Evolutionary conservation across 2,888 invertebrate species (phyloP).

Genomic region (Schizaphis graminum): DNA sequence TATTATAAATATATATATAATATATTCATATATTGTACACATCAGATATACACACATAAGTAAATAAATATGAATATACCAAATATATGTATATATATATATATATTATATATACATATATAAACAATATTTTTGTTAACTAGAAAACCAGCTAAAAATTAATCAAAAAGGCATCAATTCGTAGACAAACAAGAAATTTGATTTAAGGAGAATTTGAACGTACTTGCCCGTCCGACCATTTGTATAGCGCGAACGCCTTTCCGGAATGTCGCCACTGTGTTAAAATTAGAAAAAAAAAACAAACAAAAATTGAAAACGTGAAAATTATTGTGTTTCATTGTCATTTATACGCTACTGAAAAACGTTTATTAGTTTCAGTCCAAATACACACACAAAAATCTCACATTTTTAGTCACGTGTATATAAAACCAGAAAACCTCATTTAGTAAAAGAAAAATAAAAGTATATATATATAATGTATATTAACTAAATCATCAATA

Average conservation of each 20-base stretch:
- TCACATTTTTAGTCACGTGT: background rate
- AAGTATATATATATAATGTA: background rate
- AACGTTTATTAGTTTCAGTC: conserved; percentile 36
- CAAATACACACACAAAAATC: conserved; percentile 39
- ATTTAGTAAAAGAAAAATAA: background rate
- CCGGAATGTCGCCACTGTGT: conserved; percentile 98
- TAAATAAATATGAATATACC: conserved; percentile 6
- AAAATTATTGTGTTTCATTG: conserved; percentile 57
- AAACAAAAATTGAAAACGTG: conserved; percentile 62
- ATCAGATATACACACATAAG: background rate
- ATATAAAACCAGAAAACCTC: background rate
- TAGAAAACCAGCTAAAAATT: conserved; percentile 65
- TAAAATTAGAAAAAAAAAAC: conserved; percentile 64
- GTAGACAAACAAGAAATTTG: conserved; percentile 65
- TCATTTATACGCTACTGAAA: conserved; percentile 54
- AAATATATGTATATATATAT: background rate
- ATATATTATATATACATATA: background rate
- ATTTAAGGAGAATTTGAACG: conserved; percentile 73
- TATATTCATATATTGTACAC: conserved; percentile 11
- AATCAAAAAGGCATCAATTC: conserved; percentile 61
- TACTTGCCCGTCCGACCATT: conserved; percentile 99
- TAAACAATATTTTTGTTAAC: conserved; percentile 58
- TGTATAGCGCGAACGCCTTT: conserved; percentile 99
- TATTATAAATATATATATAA: background rate
- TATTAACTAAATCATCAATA: background rate